Conservation (phyloP, 2,888 invertebrate genomes). For the Cephus runcator region DNA sequence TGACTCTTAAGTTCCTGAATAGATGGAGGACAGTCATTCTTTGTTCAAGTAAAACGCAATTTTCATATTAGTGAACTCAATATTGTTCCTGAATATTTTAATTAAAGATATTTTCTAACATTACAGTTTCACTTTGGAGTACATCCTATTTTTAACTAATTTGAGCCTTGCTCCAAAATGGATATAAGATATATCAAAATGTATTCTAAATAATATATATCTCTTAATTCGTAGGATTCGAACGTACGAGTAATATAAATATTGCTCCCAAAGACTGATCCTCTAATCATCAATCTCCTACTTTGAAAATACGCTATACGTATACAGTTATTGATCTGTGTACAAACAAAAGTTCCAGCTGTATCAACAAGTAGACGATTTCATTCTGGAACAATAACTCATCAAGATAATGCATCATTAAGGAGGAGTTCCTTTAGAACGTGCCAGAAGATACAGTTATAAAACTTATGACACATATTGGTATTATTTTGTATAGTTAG, state of each 20-base stretch:
- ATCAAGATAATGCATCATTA: background rate
- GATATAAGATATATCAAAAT: background rate
- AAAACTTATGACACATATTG: background rate
- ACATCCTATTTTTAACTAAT: background rate
- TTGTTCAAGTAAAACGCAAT: background rate
- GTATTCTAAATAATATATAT: background rate
- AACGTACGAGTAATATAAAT: background rate
- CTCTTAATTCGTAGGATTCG: no score
- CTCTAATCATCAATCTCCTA: background rate
- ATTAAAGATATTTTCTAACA: background rate
- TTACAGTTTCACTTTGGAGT: background rate
- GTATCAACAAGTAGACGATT: background rate
- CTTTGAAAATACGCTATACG: background rate
- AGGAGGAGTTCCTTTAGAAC: background rate
- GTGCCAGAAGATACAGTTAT: background rate
- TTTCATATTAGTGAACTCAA: background rate
- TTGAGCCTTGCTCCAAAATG: background rate
- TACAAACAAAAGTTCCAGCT: conserved; percentile 23
- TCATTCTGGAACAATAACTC: background rate
- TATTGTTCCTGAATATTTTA: conserved; percentile 14
- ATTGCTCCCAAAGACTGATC: background rate
- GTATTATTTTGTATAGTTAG: background rate
- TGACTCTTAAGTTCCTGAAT: background rate
- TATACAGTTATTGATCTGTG: conserved; percentile 25
- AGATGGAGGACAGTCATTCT: background rate